Conservation (phyloP, 37 sponge, comb jelly and placozoan species). For the Crambe crambe region DNA sequence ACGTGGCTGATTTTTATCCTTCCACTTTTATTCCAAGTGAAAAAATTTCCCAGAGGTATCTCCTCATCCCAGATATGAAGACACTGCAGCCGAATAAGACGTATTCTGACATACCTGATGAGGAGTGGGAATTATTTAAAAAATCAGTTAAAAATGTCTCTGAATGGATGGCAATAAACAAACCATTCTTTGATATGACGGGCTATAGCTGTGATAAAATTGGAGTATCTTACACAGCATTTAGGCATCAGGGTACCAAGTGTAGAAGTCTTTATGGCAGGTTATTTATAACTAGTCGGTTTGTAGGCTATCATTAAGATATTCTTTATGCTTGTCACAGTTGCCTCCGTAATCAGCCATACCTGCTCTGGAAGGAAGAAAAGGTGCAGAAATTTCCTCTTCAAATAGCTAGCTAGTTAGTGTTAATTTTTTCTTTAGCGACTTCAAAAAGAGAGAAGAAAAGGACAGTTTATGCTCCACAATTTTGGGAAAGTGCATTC, state of each 20-base stretch:
- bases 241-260: conserved; percentile 48
- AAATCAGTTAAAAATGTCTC: conserved; percentile 45
- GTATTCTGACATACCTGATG: not conserved
- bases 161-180: conserved; percentile 73
- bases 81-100: not conserved
- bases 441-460: conserved; percentile 16
- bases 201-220: conserved; percentile 71
- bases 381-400: conserved; percentile 27
- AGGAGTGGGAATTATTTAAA: not conserved
- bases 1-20: conserved; percentile 73
- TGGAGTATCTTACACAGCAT: conserved; percentile 68
- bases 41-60: conserved; percentile 43
- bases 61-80: conserved; percentile 58
- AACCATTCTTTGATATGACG: conserved; percentile 62
- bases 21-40: conserved; percentile 14
- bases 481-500: conserved; percentile 65
- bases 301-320: not conserved
- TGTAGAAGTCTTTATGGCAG: conserved; percentile 39
- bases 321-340: conserved; percentile 19
- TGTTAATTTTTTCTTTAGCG: conserved; percentile 16
- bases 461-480: conserved; percentile 55
- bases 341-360: conserved; percentile 70
- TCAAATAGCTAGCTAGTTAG: not conserved
- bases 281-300: conserved; percentile 23
- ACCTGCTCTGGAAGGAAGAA: conserved; percentile 57